Evolutionary conservation across 92 coral and sea anemone species (phyloP).

Genomic region (Actinernus sp.): DNA sequence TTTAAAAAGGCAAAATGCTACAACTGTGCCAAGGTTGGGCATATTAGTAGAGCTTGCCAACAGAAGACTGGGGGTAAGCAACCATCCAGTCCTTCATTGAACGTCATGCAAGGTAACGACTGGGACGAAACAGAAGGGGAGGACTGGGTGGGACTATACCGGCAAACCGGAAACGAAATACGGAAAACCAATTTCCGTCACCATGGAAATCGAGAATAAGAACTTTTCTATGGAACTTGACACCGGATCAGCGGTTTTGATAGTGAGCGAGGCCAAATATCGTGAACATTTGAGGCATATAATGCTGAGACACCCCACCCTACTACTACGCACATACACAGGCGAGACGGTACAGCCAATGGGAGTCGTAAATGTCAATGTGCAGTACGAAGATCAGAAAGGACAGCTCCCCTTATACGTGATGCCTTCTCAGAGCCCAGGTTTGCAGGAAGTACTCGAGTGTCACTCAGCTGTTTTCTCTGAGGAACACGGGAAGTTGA

Average conservation of each 20-base stretch:
- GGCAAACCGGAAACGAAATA: no score
- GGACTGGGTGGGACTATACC: no score
- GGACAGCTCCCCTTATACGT: constrained; percentile 40
- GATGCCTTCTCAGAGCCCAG: no score
- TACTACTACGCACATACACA: constrained; percentile 54
- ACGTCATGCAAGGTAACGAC: no score
- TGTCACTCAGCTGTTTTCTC: neutral
- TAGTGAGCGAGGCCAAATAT: constrained; percentile 22
- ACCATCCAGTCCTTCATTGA: no score
- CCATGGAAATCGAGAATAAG: constrained; percentile 23
- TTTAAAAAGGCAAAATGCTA: no score
- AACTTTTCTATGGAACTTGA: constrained; percentile 22
- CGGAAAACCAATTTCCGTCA: constrained; percentile 26
- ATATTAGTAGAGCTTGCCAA: constrained; percentile 22
- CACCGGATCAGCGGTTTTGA: constrained; percentile 50
- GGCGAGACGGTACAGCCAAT: constrained; percentile 49
- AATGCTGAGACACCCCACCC: constrained; percentile 13
- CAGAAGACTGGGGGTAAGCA: no score
- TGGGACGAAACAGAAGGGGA: no score
- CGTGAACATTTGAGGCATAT: constrained; percentile 17
- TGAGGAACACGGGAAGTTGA: constrained; percentile 4
- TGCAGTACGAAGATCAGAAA: constrained; percentile 39
- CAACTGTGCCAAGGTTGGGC: constrained; percentile 48
- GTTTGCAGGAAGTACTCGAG: no score
- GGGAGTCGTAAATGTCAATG: constrained; percentile 32